Evolutionary conservation across 2,113 vertebrate species (phyloP).

Genomic region (Aleadryas rufinucha): DNA sequence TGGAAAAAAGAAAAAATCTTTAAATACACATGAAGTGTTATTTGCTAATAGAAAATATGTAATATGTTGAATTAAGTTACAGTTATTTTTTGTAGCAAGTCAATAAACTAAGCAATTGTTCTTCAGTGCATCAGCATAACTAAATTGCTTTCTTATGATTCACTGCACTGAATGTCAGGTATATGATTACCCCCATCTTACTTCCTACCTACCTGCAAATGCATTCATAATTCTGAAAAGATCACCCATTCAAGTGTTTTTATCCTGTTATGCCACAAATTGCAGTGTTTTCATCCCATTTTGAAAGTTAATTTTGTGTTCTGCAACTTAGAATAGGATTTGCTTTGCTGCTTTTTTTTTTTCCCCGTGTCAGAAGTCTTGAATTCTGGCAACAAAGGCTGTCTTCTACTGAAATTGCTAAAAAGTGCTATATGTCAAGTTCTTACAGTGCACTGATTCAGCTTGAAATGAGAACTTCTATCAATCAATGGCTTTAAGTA

Average conservation of each 20-base stretch:
- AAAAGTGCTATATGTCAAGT: neutral
- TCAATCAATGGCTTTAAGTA: neutral
- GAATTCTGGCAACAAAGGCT: neutral
- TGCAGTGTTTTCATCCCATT: neutral
- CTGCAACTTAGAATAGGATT: neutral
- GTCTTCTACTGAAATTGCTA: neutral
- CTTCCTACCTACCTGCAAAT: neutral
- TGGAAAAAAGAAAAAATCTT: neutral
- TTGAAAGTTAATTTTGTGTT: neutral
- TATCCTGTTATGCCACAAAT: neutral
- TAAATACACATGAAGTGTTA: neutral
- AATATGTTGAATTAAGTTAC: neutral
- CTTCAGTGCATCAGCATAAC: neutral
- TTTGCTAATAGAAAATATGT: neutral
- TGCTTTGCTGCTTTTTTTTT: neutral
- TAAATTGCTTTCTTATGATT: neutral
- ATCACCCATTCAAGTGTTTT: neutral
- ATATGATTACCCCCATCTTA: neutral
- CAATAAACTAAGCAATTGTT: neutral
- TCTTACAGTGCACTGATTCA: neutral
- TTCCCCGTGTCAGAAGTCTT: neutral
- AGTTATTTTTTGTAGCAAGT: neutral
- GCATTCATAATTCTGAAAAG: neutral
- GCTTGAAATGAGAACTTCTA: neutral
- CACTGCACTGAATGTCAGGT: neutral